A percentile compares a stretch with the other conserved stretches of the same genome.
Evolutionary conservation across 1,140 invertebrate species (phyloP).

Genomic region (Temnothorax nylanderi): DNA sequence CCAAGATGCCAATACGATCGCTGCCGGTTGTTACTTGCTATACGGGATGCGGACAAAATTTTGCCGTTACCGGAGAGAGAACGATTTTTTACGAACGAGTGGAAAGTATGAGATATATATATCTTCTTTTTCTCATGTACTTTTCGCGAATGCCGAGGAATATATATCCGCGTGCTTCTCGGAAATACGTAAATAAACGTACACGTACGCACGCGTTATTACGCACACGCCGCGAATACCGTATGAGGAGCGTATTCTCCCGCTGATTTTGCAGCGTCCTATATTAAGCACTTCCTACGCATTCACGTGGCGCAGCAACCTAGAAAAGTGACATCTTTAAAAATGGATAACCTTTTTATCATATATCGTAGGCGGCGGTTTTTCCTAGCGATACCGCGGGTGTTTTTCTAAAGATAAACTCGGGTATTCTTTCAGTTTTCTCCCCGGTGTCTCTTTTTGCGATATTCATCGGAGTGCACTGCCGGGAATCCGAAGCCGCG

Average conservation of each 20-base stretch:
- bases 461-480: conserved; percentile 25
- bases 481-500: not conserved
- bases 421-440: not conserved
- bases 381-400: not conserved
- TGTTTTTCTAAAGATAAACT: conserved; percentile 26
- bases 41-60: not conserved
- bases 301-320: not conserved
- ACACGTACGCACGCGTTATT: not conserved
- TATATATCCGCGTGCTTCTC: not conserved
- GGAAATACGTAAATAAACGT: not conserved
- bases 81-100: not conserved
- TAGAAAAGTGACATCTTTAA: conserved; percentile 17
- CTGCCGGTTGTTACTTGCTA: not conserved
- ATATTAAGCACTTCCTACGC: conserved; percentile 28
- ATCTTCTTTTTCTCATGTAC: not conserved
- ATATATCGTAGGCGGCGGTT: not conserved
- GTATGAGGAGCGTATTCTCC: not conserved
- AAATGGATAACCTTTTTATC: conserved; percentile 23
- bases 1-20: not conserved
- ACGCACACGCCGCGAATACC: not conserved
- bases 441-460: not conserved
- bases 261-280: not conserved
- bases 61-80: no score
- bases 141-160: not conserved
- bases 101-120: not conserved